phyloP scores from a whole-genome alignment of 2,113 vertebrate species.

The Cettia cetti region DNA sequence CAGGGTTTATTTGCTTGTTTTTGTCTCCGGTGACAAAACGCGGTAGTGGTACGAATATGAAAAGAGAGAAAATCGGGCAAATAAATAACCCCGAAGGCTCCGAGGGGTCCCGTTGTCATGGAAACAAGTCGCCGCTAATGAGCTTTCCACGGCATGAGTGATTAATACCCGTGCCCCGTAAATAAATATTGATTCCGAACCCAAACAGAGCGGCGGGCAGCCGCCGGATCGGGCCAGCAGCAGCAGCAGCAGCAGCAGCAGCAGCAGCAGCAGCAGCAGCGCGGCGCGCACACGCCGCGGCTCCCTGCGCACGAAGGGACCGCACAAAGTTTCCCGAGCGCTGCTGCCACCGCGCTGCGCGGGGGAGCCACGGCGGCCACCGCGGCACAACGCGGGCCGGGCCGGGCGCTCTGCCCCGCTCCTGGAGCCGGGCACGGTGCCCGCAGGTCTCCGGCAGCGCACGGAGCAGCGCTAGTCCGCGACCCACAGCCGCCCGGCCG shows the following conservation, averaged over 20 bases:
- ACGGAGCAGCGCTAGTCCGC: too few relatives aligned
- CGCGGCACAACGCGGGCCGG: background rate
- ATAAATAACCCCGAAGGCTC: background rate
- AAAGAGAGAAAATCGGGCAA: background rate
- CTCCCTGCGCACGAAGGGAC: background rate
- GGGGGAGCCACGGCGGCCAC: background rate
- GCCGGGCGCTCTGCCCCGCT: background rate
- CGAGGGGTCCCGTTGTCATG: conserved; percentile 60
- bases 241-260: too few relatives aligned
- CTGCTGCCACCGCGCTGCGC: background rate
- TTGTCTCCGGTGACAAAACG: background rate
- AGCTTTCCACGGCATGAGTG: background rate
- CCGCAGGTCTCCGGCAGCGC: background rate
- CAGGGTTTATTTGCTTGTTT: background rate
- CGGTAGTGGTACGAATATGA: rapidly evolving
- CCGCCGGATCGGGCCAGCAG: rapidly evolving
- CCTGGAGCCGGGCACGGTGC: background rate
- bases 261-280: background rate
- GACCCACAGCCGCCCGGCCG: too few relatives aligned
- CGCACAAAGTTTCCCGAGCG: conserved; percentile 6
- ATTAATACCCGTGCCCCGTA: background rate
- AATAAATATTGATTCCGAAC: background rate
- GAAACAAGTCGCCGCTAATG: conserved; percentile 56
- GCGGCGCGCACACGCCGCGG: background rate
- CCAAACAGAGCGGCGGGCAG: background rate